Evolutionary conservation across 92 coral and sea anemone species (phyloP), one percentile per base, ranked within the genome.

Genomic region (Porites rus): DNA sequence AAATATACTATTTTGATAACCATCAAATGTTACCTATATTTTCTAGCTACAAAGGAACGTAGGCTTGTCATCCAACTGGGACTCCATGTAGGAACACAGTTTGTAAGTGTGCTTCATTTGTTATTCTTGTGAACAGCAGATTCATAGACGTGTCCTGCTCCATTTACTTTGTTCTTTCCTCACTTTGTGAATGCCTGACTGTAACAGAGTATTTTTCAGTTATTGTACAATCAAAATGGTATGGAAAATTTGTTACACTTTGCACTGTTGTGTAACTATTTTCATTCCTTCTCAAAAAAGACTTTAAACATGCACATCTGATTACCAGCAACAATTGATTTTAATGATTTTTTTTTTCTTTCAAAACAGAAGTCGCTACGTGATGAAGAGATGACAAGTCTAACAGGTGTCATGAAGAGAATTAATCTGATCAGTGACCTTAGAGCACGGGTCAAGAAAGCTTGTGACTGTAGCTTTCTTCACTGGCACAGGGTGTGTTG

Each of bases 401-500:
- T 97, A 13, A 88, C 79, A 9, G 69, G 89, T 50, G 91, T 91
- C n/a, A 81, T 97, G 86, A 97, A 97, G 84, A 95, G 96, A 84
- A 76, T 97, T 16, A 94, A 93, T 38, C 85, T 96, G 28, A 90
- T 97, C 56, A 92, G 99, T 78, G 93, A 90, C 43, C 78, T 97
- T 83, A 87, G 94, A 43, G 87, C 96, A 60, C 81, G 93, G 83
- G 65, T 96, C 80, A 89, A 81, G 76, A 77, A 88, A 22, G 97
- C 96, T 0, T 93, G 99, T 61, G 94, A 95, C 78, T 96, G 99
- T 65, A 88, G 99, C 75, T 96, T 96, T 61, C 79, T 96, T 7
- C 96, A 94, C 82, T 96, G 99, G 99, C 99, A 96, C 85, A 93
- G 93, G 80, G 99, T 92, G 69, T 63, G 95, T 21, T 21, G 59